phyloP scores from a whole-genome alignment of 2,113 vertebrate genomes.

The Dicrurus megarhynchus region DNA sequence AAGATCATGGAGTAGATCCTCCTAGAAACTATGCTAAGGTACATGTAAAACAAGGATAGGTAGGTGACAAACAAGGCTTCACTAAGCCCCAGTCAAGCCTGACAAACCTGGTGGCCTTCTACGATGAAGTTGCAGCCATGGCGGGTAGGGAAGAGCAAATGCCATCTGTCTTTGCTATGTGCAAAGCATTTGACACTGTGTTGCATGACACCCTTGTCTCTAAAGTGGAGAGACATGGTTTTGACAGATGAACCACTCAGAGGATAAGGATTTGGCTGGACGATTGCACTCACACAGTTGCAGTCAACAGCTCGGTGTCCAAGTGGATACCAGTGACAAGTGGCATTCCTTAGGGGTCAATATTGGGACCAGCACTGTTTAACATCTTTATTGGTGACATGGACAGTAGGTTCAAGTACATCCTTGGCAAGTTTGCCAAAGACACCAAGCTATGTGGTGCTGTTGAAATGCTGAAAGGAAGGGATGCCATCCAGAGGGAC shows the following conservation, averaged over 20 bases:
- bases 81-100: background rate
- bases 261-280: background rate
- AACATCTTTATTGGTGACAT: background rate
- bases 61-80: background rate
- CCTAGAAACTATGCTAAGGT: background rate
- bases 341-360: background rate
- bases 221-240: background rate
- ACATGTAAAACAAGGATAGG: background rate
- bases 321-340: background rate
- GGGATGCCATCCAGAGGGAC: background rate
- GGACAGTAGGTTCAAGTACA: background rate
- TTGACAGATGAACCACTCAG: background rate
- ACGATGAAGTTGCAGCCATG: background rate
- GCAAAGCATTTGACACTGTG: background rate
- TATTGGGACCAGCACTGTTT: background rate
- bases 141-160: background rate
- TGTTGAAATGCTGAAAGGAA: background rate
- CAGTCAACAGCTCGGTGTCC: background rate
- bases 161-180: background rate
- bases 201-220: background rate
- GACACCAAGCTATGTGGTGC: no score
- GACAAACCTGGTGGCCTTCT: background rate
- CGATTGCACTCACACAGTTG: background rate
- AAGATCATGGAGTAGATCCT: background rate
- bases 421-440: background rate